phyloP scores from a whole-genome alignment of 2,797 vertebrate genomes.

The Scolopax bukidnonensis region DNA sequence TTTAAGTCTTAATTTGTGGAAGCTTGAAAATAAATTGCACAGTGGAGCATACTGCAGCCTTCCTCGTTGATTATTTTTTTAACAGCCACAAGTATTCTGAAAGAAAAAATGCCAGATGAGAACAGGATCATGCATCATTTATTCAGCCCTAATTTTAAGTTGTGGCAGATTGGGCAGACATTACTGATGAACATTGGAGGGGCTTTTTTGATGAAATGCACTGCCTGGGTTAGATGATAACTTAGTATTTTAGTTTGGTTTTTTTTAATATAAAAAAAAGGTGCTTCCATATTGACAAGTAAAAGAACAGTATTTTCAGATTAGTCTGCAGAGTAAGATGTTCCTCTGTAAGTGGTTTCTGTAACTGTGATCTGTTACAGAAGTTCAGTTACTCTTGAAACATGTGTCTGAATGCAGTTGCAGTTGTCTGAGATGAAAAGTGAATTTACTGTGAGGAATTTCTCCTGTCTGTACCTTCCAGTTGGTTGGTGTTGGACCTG shows the following conservation, averaged over 20 bases:
- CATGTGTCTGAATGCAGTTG: not conserved
- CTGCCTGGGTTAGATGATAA: not conserved
- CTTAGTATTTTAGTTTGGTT: not conserved
- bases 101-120: slow-evolving; percentile 37
- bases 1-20: slow-evolving; percentile 30
- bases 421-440: not conserved
- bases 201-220: not conserved
- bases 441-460: not conserved
- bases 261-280: not conserved
- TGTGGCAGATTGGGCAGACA: not conserved
- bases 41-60: slow-evolving; percentile 7
- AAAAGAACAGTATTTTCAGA: not conserved
- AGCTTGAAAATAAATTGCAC: slow-evolving; percentile 20
- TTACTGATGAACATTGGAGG: not conserved
- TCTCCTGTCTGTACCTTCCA: not conserved
- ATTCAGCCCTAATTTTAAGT: slow-evolving; percentile 36
- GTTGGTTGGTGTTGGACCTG: not conserved
- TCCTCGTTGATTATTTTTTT: not conserved
- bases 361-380: not conserved
- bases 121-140: not conserved
- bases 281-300: not conserved
- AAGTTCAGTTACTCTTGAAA: not conserved
- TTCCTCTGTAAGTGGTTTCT: not conserved
- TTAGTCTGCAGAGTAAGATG: not conserved
- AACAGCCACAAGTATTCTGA: slow-evolving; percentile 14